Base-by-base conservation (phyloP, 2,113 vertebrate species). In the Andinoacara biseriatus region DNA sequence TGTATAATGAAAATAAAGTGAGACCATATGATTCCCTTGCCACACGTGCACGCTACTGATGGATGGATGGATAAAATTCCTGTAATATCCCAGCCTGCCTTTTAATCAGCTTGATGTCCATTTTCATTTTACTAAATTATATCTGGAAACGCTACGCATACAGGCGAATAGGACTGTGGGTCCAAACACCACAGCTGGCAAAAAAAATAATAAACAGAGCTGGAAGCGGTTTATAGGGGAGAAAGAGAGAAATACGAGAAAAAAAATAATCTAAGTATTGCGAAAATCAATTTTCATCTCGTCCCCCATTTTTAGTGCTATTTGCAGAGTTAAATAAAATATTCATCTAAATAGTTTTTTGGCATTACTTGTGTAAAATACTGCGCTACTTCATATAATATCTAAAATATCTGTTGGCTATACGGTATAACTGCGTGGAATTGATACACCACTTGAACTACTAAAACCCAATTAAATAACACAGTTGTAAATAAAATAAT, bases 1-100 rank as follows among this genome's bases (percentile, higher is more conserved):
- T 88, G 91, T 89, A 86, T 92, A 93, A 94, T 94, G 84, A 86
- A 93, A 92, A 95, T 94, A 94, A 93, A 94, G 91, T 85, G 58
- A 76, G 82, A 89, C 59, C 81, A 90, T 86, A 91, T 87, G 83
- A 92, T 74, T 92, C 81, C 83, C 87, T 62, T 67, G 76, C 76
- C 67, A 80, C 82, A 74, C 74, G 11, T 80, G 69, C 38, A 22
- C 10, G 18, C 5, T 18, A 46, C 59, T 78, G 83, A 75, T 65
- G 74, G 20, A 33, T 62, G 14, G 17, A 31, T 2, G 72, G 74
- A 87, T 82, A 82, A 67, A 86, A 91, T 83, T 90, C 84, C 86
- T 78, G 29, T 76, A 89, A 88, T 79, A 85, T 88, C 86, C 62
- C 80, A 84, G 52, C 40, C 78, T 84, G 56, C 46, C 59, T 84